Percentiles rank a stretch among this genome's conserved stretches.
Conservation (phyloP, 2,797 vertebrate genomes). For the Acanthiza pusilla region DNA sequence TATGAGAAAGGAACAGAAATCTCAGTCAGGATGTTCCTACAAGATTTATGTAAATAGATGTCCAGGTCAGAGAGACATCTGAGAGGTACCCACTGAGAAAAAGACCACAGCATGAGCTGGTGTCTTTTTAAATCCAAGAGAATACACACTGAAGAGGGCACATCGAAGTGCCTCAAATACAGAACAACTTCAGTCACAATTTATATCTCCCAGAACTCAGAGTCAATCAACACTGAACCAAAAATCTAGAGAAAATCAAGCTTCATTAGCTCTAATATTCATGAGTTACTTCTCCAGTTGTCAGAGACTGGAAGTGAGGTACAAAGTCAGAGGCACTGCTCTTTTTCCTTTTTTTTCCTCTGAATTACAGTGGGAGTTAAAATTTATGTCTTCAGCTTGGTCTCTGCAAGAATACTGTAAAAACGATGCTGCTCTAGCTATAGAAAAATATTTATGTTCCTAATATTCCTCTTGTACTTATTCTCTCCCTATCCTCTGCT, state of each 20-base stretch:
- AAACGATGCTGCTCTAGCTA: neutral
- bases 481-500: neutral
- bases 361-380: neutral
- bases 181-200: neutral
- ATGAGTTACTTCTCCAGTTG: neutral
- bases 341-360: neutral
- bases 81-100: neutral
- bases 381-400: neutral
- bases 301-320: neutral
- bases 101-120: neutral
- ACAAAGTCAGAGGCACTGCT: neutral
- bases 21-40: neutral
- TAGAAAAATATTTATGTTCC: neutral
- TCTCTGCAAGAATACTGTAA: neutral
- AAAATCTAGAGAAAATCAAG: constrained; percentile 7
- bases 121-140: neutral
- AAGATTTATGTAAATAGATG: neutral
- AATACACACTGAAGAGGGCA: neutral
- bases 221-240: neutral
- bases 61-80: neutral
- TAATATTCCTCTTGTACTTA: neutral
- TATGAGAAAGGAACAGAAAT: neutral
- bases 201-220: neutral
- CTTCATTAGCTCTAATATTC: constrained; percentile 30
- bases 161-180: neutral